Conservation (phyloP, 2,797 vertebrate genomes). For the Capromys pilorides region DNA sequence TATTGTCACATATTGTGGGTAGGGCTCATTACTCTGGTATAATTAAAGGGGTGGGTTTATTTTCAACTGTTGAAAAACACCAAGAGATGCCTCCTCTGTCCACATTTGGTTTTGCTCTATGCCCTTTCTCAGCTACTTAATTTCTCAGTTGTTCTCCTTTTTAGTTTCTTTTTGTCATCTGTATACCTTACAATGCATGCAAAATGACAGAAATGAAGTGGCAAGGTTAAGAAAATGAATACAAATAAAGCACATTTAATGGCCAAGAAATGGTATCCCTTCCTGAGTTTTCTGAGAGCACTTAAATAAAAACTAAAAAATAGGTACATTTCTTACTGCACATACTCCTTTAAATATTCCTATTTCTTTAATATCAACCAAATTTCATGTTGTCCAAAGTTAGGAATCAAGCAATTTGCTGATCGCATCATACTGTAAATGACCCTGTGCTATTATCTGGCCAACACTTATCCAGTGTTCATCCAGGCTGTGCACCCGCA, state of each 20-base stretch:
- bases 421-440: not conserved
- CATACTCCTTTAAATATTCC: not conserved
- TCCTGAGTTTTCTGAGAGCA: not conserved
- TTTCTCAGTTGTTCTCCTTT: not conserved
- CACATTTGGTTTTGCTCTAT: not conserved
- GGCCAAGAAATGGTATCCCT: not conserved
- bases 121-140: slow-evolving; percentile 15
- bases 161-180: not conserved
- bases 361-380: not conserved
- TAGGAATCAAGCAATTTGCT: not conserved
- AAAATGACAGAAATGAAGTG: not conserved
- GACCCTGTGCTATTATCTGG: not conserved
- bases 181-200: not conserved
- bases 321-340: not conserved
- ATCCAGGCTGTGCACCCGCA: not conserved
- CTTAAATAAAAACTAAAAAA: slow-evolving; percentile 18
- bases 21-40: slow-evolving; percentile 65
- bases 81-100: not conserved
- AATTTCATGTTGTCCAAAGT: not conserved
- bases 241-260: not conserved
- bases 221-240: not conserved
- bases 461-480: not conserved
- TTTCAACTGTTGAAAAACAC: slow-evolving; percentile 55
- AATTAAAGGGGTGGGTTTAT: slow-evolving; percentile 69
- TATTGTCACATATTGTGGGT: slow-evolving; percentile 32